These are phyloP conservation scores for Eospalax fontanierii DNA, from an alignment of 2,797 vertebrate genomes.

Conservation along the genomic window DNA sequence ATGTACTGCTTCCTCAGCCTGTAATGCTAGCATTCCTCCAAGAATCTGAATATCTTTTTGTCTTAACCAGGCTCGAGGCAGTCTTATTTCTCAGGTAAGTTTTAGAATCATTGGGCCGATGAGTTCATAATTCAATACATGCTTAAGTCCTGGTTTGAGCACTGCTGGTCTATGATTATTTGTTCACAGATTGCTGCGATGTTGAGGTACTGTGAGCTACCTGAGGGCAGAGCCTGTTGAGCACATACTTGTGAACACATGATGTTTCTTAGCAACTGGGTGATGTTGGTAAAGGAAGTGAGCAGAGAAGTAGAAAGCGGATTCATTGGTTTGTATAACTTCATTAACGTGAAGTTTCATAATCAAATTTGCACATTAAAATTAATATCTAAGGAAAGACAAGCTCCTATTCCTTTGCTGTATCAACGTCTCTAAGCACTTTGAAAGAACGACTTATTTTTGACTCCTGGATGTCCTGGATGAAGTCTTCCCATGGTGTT, in stretches of 20 bases:
- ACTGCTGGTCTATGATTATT: slow-evolving; percentile 47
- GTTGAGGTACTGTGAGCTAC: not conserved
- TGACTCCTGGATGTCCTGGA: not conserved
- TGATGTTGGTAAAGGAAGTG: not conserved
- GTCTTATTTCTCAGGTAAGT: slow-evolving; percentile 21
- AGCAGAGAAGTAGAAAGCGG: not conserved
- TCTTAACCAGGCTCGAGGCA: not conserved
- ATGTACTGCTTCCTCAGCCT: not conserved
- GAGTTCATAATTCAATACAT: not conserved
- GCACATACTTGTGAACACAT: not conserved
- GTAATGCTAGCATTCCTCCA: not conserved
- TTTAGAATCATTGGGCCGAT: not conserved
- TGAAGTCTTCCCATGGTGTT: not conserved
- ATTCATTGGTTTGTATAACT: slow-evolving; percentile 20
- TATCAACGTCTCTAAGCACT: not conserved
- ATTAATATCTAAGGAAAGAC: not conserved
- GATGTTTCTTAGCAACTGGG: not conserved
- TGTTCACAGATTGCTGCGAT: not conserved
- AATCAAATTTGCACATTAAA: not conserved
- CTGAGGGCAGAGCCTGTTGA: not conserved
- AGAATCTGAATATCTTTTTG: not conserved
- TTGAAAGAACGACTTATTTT: slow-evolving; percentile 14
- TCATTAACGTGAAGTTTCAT: slow-evolving; percentile 22
- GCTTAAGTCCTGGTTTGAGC: not conserved
- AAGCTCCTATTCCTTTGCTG: not conserved